Percentiles rank a stretch among this genome's conserved stretches.
These are phyloP conservation scores for Trachelipus rathkii DNA, from an alignment of 1,140 invertebrate genomes.

Conservation along the genomic window DNA sequence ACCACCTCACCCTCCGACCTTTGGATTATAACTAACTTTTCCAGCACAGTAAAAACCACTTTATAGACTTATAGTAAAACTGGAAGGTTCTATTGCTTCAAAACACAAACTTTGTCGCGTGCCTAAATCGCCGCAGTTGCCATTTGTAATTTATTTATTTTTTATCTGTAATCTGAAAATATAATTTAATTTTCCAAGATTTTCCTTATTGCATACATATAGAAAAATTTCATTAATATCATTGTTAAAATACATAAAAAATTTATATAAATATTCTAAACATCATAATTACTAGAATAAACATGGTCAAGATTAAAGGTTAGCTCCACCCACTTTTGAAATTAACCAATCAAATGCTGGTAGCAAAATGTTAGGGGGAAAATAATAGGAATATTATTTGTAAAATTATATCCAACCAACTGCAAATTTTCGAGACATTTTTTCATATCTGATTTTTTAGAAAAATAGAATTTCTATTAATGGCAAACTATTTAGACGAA, in stretches of 20 bases:
- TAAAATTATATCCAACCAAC: neutral
- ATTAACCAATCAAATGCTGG: neutral
- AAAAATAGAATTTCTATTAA: neutral
- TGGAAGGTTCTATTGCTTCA: neutral
- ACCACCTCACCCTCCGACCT: neutral
- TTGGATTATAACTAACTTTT: neutral
- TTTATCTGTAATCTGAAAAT: no score
- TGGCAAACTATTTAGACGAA: neutral
- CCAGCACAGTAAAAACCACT: neutral
- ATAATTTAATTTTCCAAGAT: no score
- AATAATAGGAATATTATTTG: neutral
- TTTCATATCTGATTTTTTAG: neutral
- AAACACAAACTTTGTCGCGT: neutral
- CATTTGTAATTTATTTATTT: neutral
- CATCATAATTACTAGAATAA: no score
- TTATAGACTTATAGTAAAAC: neutral
- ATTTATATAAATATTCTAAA: no score
- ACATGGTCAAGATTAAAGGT: no score
- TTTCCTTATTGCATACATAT: no score
- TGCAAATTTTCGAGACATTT: neutral
- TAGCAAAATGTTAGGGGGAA: neutral
- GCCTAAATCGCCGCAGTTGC: neutral
- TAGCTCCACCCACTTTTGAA: neutral
- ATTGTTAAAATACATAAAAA: no score
- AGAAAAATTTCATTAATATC: no score